Percentiles rank a stretch among this genome's conserved stretches.
Conservation (phyloP, 2,797 vertebrate species). For the Protonibea diacanthus region DNA sequence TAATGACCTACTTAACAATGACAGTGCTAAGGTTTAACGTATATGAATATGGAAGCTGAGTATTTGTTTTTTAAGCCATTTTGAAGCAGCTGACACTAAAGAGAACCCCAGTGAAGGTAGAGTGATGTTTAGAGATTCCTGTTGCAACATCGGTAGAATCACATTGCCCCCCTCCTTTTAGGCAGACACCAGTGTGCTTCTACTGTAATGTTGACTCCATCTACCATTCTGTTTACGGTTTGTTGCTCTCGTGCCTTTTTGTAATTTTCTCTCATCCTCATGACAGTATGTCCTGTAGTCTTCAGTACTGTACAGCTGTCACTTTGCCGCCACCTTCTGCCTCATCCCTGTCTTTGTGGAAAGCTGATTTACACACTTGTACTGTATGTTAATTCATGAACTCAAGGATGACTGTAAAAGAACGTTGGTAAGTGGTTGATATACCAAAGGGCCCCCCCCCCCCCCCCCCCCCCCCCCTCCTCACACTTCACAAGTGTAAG, state of each 20-base stretch:
- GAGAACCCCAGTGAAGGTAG: conserved; percentile 70
- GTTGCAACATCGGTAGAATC: conserved; percentile 81
- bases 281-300: conserved; percentile 38
- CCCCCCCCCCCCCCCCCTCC: background rate
- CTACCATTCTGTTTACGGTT: conserved; percentile 52
- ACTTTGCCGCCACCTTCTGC: conserved; percentile 42
- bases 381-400: conserved; percentile 32
- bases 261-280: conserved; percentile 42
- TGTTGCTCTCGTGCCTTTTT: conserved; percentile 51
- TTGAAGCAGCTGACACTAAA: conserved; percentile 44
- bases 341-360: conserved; percentile 46
- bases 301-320: conserved; percentile 43
- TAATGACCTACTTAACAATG: background rate
- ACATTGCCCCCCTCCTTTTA: conserved; percentile 57
- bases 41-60: background rate
- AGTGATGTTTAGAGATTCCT: conserved; percentile 80
- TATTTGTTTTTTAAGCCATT: conserved; percentile 19
- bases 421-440: conserved; percentile 73
- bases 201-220: conserved; percentile 75
- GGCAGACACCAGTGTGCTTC: conserved; percentile 74
- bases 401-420: conserved; percentile 39
- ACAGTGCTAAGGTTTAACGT: background rate
- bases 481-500: conserved; percentile 41
- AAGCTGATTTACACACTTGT: conserved; percentile 34
- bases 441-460: conserved; percentile 3